Evolutionary conservation across 1,140 invertebrate species (phyloP).

Genomic region (Hyphantria cunea): DNA sequence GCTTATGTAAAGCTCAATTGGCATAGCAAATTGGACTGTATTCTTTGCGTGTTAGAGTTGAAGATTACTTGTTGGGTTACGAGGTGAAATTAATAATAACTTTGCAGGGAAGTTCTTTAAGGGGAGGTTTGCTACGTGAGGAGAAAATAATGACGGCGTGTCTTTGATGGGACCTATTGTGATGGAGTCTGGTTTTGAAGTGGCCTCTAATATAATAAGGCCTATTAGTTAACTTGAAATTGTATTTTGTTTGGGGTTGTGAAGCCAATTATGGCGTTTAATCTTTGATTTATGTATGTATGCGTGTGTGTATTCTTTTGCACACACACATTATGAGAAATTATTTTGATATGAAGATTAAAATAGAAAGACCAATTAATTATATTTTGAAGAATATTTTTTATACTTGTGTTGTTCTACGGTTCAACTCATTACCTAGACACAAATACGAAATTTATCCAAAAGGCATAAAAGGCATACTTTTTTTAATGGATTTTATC

Average conservation of each 20-base stretch:
- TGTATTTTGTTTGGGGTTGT: conserved; percentile 28
- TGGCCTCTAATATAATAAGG: conserved; percentile 46
- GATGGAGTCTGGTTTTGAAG: conserved; percentile 53
- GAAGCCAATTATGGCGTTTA: conserved; percentile 25
- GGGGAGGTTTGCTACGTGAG: conserved; percentile 45
- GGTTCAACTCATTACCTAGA: too few species aligned
- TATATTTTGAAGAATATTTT: too few species aligned
- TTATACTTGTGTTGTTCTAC: too few species aligned
- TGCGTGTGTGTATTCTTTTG: too few species aligned
- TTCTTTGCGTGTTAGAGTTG: conserved; percentile 38
- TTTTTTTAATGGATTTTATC: too few species aligned
- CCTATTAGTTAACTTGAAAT: conserved; percentile 37
- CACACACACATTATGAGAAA: too few species aligned
- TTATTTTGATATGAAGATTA: not conserved
- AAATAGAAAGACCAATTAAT: not conserved
- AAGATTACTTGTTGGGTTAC: conserved; percentile 34
- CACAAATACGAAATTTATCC: too few species aligned
- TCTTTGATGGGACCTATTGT: conserved; percentile 51
- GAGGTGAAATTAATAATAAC: conserved; percentile 58
- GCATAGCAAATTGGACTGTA: conserved; percentile 47
- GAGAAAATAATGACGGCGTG: conserved; percentile 50
- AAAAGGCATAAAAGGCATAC: too few species aligned
- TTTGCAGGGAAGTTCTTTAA: conserved; percentile 52
- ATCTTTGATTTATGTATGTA: not conserved
- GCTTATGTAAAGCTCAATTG: conserved; percentile 45